Evolutionary conservation across 2,113 vertebrate species (phyloP).

Genomic region (Tyrannus savana): DNA sequence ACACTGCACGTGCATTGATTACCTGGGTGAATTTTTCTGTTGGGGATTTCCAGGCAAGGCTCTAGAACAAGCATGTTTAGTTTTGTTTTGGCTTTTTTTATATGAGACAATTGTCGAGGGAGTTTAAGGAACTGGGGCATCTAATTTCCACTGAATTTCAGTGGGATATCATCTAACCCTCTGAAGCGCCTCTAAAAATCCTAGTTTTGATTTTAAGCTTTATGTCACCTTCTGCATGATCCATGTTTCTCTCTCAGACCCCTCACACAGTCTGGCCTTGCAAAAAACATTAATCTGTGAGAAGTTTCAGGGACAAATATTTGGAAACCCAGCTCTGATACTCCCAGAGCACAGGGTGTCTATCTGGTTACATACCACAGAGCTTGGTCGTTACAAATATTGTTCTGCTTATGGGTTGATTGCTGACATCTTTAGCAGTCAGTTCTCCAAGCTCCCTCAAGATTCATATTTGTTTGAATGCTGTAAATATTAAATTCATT

Average conservation of each 20-base stretch:
- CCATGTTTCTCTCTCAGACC: background rate
- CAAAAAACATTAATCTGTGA: background rate
- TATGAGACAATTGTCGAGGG: rapidly evolving
- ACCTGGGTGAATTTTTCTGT: background rate
- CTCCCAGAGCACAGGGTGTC: slow-evolving; percentile 1
- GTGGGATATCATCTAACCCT: background rate
- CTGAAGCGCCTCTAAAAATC: background rate
- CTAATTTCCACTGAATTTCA: background rate
- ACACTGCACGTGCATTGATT: rapidly evolving
- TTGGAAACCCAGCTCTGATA: background rate
- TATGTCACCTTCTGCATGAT: background rate
- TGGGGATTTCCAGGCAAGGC: background rate
- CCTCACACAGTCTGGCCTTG: background rate
- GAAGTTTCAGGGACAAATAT: slow-evolving; percentile 10
- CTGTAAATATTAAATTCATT: background rate
- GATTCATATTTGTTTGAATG: background rate
- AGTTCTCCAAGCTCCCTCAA: background rate
- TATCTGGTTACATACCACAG: background rate
- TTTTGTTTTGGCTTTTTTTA: background rate
- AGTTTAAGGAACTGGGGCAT: background rate
- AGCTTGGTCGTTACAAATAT: background rate
- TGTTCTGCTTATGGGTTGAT: background rate
- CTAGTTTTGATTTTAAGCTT: background rate
- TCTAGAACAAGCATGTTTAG: background rate
- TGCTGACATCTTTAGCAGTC: background rate